A percentile compares a stretch with the other conserved stretches of the same genome.
Evolutionary conservation across 2,888 invertebrate genomes (phyloP).

Genomic region (Tachina lurida): DNA sequence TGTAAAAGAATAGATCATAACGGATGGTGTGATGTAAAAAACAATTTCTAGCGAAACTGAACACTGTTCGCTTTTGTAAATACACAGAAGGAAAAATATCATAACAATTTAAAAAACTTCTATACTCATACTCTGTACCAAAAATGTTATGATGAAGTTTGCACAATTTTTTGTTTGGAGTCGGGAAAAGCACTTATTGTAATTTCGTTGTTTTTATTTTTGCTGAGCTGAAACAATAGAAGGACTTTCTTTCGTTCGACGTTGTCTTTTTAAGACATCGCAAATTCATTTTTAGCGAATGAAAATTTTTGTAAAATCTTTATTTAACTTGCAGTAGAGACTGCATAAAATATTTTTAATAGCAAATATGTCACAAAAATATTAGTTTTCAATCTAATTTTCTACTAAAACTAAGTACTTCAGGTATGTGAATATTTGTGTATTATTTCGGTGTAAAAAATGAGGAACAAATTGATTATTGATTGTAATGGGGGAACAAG

Average conservation of each 20-base stretch:
- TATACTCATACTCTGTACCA: conserved; percentile 13
- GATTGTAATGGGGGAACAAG: too few species aligned
- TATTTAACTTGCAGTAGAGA: not conserved
- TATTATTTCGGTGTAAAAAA: too few species aligned
- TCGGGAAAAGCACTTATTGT: conserved; percentile 7
- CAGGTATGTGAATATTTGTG: too few species aligned
- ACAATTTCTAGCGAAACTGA: not conserved
- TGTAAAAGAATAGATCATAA: conserved; percentile 47
- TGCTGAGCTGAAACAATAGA: not conserved
- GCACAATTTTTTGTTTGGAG: conserved; percentile 16
- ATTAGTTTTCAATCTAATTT: not conserved
- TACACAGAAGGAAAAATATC: conserved; percentile 20
- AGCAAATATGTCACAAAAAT: not conserved
- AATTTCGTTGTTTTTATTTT: not conserved
- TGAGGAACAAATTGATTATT: too few species aligned
- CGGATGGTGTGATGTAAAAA: conserved; percentile 27
- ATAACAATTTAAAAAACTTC: conserved; percentile 18
- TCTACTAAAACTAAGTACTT: not conserved
- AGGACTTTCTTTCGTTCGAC: not conserved
- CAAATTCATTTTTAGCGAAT: not conserved
- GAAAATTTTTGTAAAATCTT: not conserved
- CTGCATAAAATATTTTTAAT: not conserved
- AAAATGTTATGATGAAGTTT: conserved; percentile 57
- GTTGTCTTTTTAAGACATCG: not conserved
- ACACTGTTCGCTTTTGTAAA: conserved; percentile 13